Evolutionary conservation across 2,797 vertebrate species (phyloP).

Genomic region (Caiman crocodilus): DNA sequence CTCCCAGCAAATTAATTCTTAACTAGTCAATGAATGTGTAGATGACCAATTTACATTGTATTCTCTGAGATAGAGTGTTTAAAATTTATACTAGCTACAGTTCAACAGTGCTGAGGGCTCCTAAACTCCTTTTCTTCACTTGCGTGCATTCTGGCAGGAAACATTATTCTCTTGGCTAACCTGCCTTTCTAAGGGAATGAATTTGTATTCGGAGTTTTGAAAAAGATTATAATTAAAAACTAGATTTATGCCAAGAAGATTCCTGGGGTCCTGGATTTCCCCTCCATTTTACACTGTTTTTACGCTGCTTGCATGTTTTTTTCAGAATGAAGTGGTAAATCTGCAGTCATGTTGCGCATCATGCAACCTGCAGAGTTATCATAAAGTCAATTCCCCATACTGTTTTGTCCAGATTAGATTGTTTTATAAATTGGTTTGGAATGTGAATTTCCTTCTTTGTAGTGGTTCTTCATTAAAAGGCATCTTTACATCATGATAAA

Average conservation of each 20-base stretch:
- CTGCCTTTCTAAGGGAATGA: background rate
- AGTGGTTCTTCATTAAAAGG: conserved; percentile 68
- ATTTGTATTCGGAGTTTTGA: conserved; percentile 34
- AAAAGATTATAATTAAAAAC: conserved; percentile 27
- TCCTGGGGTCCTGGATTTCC: background rate
- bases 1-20: background rate
- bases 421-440: conserved; percentile 71
- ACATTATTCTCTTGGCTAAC: background rate
- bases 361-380: conserved; percentile 30
- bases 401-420: conserved; percentile 64
- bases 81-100: conserved; percentile 14
- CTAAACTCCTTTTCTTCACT: conserved; percentile 6
- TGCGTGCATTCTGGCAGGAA: background rate
- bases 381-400: conserved; percentile 57
- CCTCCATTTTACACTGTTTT: background rate
- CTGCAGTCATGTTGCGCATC: conserved; percentile 17
- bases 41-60: conserved; percentile 45
- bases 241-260: background rate
- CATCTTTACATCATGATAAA: conserved; percentile 76
- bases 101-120: background rate
- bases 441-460: conserved; percentile 71
- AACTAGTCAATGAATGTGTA: conserved; percentile 1
- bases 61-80: conserved; percentile 26
- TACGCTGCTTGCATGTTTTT: background rate
- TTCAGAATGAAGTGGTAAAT: conserved; percentile 21